Percentiles rank a stretch among this genome's conserved stretches.
Evolutionary conservation across 2,113 vertebrate species (phyloP).

Genomic region (Smithornis capensis): DNA sequence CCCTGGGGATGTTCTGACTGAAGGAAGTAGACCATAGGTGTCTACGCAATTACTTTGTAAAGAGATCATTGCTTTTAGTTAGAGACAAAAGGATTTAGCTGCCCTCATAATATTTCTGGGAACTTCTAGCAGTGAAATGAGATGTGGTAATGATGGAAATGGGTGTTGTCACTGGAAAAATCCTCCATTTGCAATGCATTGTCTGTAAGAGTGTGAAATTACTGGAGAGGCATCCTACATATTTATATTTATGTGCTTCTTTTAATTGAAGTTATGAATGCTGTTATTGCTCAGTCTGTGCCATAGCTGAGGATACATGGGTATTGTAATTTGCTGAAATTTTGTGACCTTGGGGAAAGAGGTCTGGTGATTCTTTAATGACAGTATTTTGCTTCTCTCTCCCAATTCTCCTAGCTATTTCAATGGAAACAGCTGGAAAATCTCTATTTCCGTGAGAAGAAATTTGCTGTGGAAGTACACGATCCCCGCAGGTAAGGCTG

Average conservation of each 20-base stretch:
- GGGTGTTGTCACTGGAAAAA: not conserved
- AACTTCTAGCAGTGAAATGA: not conserved
- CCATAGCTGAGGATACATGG: not conserved
- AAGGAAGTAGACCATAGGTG: not conserved
- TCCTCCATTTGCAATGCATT: not conserved
- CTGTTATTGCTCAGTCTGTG: not conserved
- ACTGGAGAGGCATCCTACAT: not conserved
- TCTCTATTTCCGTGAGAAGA: constrained; percentile 98
- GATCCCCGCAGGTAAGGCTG: constrained; percentile 90
- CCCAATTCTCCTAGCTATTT: constrained; percentile 81
- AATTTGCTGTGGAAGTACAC: constrained; percentile 97
- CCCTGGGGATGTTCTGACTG: not conserved
- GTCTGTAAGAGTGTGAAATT: not conserved
- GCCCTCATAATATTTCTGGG: not conserved
- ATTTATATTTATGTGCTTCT: not conserved
- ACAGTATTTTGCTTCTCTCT: not conserved
- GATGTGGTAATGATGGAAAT: not conserved
- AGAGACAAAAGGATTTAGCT: not conserved
- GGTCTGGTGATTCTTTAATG: not conserved
- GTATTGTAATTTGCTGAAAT: not conserved
- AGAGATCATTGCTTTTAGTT: not conserved
- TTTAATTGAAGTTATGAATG: not conserved
- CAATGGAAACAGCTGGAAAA: constrained; percentile 99
- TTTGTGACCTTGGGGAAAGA: not conserved
- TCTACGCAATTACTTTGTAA: not conserved